These are phyloP conservation scores for Orthonevra nobilis DNA, from an alignment of 2,888 invertebrate species.

Conservation along the genomic window DNA sequence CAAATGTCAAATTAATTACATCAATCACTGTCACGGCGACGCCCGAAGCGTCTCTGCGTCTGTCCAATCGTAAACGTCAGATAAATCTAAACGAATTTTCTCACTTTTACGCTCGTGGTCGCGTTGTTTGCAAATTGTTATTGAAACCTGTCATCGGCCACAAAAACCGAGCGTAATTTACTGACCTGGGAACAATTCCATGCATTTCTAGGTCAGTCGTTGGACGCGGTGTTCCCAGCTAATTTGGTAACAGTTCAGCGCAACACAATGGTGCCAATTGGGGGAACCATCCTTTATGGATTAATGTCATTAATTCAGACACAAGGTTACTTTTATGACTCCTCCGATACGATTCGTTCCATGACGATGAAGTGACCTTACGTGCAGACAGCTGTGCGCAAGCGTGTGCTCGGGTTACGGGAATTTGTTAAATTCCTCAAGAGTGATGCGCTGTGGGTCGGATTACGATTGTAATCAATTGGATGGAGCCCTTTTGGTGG, in stretches of 20 bases:
- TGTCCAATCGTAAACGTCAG: constrained; percentile 49
- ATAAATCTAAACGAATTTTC: constrained; percentile 24
- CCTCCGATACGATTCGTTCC: constrained; percentile 35
- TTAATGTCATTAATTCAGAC: constrained; percentile 31
- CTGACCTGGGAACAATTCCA: constrained; percentile 24
- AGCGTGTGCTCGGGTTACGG: constrained; percentile 30
- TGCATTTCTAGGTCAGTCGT: constrained; percentile 25
- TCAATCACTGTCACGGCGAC: constrained; percentile 42
- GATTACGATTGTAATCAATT: constrained; percentile 14
- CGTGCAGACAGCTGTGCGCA: neutral
- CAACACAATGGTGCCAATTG: constrained; percentile 28
- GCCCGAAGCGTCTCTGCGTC: constrained; percentile 22
- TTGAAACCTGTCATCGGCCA: constrained; percentile 1
- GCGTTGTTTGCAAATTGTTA: constrained; percentile 23
- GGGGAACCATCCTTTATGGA: constrained; percentile 48
- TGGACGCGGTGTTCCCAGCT: constrained; percentile 17
- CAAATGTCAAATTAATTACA: constrained; percentile 43
- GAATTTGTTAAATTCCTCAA: constrained; percentile 37
- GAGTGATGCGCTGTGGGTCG: constrained; percentile 24
- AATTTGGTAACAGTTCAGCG: constrained; percentile 17
- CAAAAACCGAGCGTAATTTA: neutral
- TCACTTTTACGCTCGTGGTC: neutral
- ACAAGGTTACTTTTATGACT: constrained; percentile 42
- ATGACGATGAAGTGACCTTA: constrained; percentile 12
- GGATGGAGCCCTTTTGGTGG: constrained; percentile 16